Base-by-base conservation (phyloP, 2,113 vertebrate species). In the Procavia capensis region DNA sequence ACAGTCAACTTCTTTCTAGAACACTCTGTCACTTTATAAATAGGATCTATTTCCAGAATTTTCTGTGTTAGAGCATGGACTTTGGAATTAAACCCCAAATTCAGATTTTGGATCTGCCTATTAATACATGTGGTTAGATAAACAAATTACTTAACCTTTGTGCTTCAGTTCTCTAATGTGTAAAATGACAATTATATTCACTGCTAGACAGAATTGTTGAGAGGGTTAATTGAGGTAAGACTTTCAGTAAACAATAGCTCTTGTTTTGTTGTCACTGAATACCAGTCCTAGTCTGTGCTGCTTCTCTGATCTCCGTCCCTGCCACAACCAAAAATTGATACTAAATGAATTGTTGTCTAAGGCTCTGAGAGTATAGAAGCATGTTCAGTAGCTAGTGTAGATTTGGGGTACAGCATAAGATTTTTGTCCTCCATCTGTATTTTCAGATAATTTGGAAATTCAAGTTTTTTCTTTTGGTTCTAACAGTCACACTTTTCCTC, bases 401-500 rank as follows among this genome's bases (percentile, higher is more conserved):
- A 3, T 85, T 57, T 93, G 64, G 39, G 45, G 90, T 88, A 61
- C 41, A 79, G 17, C 31, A n/a, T 85, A 34, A 93, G 72, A 84
- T 72, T 84, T 84, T 76, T 94, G 50, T 96, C 83, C 54, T 93
- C 61, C 83, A 57, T 85, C 86, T 91, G 31, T 90, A 78, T 74
- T 90, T 80, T 79, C 88, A 79, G 88, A 90, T 92, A 88, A 59
- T 92, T 92, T 54, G 66, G 54, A 45, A 81, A 94, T 96, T 93
- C 92, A 92, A 2, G n/a, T 91, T 75, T 93, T 84, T 97, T n/a
- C 22, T 80, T 88, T 81, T 93, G 59, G 54, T 85, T 89, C 82
- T 96, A 88, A 95, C 25, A 96, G 68, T 82, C 54, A 85, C 41
- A 76, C 78, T 90, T 97, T 94, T 80, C 93, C 92, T 78, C 82